Evolutionary conservation across 2,113 vertebrate species (phyloP).

Genomic region (Oxygymnocypris stewartii): DNA sequence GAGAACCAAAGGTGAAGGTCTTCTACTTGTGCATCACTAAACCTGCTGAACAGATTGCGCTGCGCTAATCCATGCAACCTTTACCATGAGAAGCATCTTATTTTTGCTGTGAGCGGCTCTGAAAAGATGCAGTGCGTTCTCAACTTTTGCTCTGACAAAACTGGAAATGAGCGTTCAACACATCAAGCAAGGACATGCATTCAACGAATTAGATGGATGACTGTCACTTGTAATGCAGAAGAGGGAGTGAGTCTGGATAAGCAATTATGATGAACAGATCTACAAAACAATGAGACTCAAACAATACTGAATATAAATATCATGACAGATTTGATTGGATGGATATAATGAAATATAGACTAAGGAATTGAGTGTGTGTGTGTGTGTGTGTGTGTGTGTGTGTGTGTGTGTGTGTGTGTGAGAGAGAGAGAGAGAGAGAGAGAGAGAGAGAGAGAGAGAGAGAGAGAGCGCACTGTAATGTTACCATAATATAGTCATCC

Average conservation of each 20-base stretch:
- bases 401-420: background rate
- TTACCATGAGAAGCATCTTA: background rate
- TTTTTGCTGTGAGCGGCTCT: background rate
- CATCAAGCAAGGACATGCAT: background rate
- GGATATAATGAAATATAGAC: background rate
- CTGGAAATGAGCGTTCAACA: background rate
- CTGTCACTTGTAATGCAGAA: conserved; percentile 10
- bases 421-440: too few relatives aligned
- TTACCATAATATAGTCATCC: too few relatives aligned
- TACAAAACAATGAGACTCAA: background rate
- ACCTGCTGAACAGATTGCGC: conserved; percentile 32
- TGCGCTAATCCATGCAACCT: background rate
- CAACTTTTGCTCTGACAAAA: background rate
- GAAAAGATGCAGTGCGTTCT: background rate
- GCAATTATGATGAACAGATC: conserved; percentile 10
- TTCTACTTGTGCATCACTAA: conserved; percentile 9
- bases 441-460: too few relatives aligned
- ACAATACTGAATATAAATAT: background rate
- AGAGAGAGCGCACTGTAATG: too few relatives aligned
- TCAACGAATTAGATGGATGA: background rate
- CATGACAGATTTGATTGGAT: background rate
- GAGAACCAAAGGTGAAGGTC: background rate
- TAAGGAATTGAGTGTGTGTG: background rate
- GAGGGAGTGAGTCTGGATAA: background rate
- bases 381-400: background rate